phyloP scores from a whole-genome alignment of 2,797 vertebrate species.

The Poecile montanus region DNA sequence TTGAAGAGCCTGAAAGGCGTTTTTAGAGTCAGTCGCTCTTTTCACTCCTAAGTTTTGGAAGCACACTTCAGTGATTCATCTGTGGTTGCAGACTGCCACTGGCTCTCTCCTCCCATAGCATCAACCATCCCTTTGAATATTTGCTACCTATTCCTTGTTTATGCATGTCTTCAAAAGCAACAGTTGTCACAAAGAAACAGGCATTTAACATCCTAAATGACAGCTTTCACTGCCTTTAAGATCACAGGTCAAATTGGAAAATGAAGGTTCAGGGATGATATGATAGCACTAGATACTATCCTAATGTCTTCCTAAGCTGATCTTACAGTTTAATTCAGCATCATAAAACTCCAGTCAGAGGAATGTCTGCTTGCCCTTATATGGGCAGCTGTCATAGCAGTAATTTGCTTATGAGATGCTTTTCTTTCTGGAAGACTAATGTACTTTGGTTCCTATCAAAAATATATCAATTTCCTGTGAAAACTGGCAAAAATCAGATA shows the following conservation, averaged over 20 bases:
- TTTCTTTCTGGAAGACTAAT: conserved; percentile 17
- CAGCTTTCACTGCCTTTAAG: conserved; percentile 17
- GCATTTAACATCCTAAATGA: neutral
- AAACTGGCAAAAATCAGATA: conserved; percentile 30
- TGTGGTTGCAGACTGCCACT: conserved; percentile 25
- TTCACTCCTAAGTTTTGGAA: conserved; percentile 45
- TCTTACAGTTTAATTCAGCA: conserved; percentile 47
- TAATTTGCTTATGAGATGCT: conserved; percentile 42
- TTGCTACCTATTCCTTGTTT: conserved; percentile 21
- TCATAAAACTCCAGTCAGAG: conserved; percentile 7
- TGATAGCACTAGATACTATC: conserved; percentile 10
- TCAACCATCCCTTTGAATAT: conserved; percentile 21
- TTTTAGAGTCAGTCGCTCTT: conserved; percentile 17
- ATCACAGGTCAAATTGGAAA: conserved; percentile 51
- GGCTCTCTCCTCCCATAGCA: conserved; percentile 11
- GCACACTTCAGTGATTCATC: conserved; percentile 19
- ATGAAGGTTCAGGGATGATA: conserved; percentile 21
- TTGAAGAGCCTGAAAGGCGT: conserved; percentile 3
- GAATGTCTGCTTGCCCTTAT: conserved; percentile 20
- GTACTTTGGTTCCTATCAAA: conserved; percentile 1
- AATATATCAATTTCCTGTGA: conserved; percentile 58
- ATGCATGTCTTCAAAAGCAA: conserved; percentile 25
- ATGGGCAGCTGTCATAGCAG: conserved; percentile 1
- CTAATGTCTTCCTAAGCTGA: conserved; percentile 10
- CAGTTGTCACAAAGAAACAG: conserved; percentile 42